Conservation (phyloP, 2,888 invertebrate species). For the Tinea semifulvella region DNA sequence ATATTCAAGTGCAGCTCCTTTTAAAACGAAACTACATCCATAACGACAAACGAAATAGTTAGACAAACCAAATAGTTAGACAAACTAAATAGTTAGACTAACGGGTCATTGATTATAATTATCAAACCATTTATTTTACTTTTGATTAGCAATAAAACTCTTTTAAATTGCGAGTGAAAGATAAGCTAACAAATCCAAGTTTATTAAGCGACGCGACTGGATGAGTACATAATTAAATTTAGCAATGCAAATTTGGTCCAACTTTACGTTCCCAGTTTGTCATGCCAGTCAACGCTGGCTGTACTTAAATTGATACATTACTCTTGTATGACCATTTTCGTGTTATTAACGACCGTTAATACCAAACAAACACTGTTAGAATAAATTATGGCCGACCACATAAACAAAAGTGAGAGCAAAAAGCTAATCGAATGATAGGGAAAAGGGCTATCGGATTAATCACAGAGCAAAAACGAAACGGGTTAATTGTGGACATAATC, state of each 20-base stretch:
- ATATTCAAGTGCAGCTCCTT: too few relatives aligned
- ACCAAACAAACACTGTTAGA: constrained; percentile 11
- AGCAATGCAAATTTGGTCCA: constrained; percentile 23
- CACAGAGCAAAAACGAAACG: constrained; percentile 21
- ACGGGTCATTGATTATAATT: too few relatives aligned
- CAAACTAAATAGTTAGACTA: too few relatives aligned
- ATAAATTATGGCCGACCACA: constrained; percentile 10
- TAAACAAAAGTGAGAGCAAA: constrained; percentile 9
- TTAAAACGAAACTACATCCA: too few relatives aligned
- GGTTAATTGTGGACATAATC: constrained; percentile 22
- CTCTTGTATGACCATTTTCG: constrained; percentile 14
- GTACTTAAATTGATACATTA: constrained; percentile 18
- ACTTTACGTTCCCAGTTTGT: constrained; percentile 14
- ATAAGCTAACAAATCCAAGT: constrained; percentile 14
- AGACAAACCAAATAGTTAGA: too few relatives aligned
- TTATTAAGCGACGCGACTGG: constrained; percentile 12
- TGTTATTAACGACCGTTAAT: constrained; percentile 13
- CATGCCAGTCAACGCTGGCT: constrained; percentile 14
- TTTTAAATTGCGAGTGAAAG: constrained; percentile 10
- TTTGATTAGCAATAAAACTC: constrained; percentile 11
- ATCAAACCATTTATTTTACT: background rate
- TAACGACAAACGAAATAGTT: too few relatives aligned
- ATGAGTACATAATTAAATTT: constrained; percentile 24
- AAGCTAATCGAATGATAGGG: constrained; percentile 12
- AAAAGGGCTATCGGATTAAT: constrained; percentile 12